Evolutionary conservation across 2,113 vertebrate genomes (phyloP).

Genomic region (Hypanus sabinus): DNA sequence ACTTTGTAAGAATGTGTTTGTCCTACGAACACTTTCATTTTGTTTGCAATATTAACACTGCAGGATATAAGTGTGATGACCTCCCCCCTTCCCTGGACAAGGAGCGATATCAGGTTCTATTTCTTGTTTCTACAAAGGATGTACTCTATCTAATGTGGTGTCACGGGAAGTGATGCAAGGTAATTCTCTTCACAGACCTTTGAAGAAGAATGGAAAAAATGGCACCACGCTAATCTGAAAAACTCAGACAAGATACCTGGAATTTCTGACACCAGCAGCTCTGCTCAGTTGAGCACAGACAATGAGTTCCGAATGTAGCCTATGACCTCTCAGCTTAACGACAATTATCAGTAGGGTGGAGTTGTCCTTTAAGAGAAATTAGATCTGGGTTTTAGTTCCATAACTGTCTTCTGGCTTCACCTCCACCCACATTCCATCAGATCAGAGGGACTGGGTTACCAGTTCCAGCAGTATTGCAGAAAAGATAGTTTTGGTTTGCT

Average conservation of each 20-base stretch:
- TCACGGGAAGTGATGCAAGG: background rate
- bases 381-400: conserved; percentile 20
- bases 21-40: background rate
- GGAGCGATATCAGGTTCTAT: background rate
- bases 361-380: conserved; percentile 23
- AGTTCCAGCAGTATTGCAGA: background rate
- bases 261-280: conserved; percentile 24
- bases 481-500: background rate
- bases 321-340: conserved; percentile 27
- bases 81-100: background rate
- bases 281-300: conserved; percentile 6
- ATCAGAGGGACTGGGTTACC: background rate
- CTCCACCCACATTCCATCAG: conserved; percentile 30
- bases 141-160: background rate
- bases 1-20: background rate
- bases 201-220: conserved; percentile 25
- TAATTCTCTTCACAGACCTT: background rate
- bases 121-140: background rate
- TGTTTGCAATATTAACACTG: background rate
- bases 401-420: conserved; percentile 5
- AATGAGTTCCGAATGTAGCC: conserved; percentile 8
- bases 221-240: background rate
- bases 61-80: background rate
- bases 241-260: background rate
- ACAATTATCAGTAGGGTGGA: conserved; percentile 21